These are phyloP conservation scores for Balearica regulorum DNA, from an alignment of 2,797 vertebrate genomes.

Conservation along the genomic window DNA sequence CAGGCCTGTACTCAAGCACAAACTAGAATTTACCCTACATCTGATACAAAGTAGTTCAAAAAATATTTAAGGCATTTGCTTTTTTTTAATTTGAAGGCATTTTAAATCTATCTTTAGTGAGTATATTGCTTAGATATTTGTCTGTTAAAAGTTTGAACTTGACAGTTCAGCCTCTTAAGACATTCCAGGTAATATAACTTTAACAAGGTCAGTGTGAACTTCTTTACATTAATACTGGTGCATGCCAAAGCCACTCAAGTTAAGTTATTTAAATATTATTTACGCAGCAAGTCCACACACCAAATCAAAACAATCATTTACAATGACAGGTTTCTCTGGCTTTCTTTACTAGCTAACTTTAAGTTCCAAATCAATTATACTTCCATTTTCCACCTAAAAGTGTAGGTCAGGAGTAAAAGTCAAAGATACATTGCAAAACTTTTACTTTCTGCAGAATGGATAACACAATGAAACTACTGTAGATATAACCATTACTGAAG, in stretches of 20 bases:
- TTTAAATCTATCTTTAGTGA: background rate
- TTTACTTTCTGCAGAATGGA: background rate
- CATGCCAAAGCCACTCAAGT: background rate
- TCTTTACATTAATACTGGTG: background rate
- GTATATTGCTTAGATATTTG: background rate
- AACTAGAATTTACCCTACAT: background rate
- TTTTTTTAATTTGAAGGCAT: no score
- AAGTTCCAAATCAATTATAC: conserved; percentile 9
- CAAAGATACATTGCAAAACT: background rate
- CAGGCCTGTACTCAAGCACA: background rate
- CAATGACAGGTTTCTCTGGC: background rate
- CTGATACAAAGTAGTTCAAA: background rate
- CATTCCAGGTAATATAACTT: background rate
- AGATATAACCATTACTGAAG: background rate
- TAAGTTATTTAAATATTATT: conserved; percentile 7
- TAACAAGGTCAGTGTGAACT: background rate
- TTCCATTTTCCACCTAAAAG: background rate
- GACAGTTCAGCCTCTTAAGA: background rate
- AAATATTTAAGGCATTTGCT: no score
- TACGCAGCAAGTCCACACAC: background rate
- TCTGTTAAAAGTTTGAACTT: background rate
- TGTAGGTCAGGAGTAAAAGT: background rate
- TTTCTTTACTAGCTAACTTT: background rate
- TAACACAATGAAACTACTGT: background rate
- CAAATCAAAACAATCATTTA: conserved; percentile 24